These are phyloP conservation scores for Sminthurides aquaticus DNA, from an alignment of 2,888 invertebrate genomes.

Conservation along the genomic window DNA sequence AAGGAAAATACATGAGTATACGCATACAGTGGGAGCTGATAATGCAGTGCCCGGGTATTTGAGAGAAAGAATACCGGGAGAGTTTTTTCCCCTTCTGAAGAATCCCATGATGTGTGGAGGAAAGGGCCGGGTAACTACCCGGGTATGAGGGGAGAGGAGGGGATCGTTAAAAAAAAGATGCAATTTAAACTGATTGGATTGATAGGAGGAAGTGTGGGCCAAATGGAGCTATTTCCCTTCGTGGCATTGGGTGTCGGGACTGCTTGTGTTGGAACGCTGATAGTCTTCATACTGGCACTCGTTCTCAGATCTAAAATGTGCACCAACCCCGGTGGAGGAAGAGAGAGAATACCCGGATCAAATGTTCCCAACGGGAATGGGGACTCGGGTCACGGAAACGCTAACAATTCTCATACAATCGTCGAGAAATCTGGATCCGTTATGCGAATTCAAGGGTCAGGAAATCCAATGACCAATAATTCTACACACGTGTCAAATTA, in stretches of 20 bases:
- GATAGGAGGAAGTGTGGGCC: constrained; percentile 40
- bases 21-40: no score
- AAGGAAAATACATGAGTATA: no score
- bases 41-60: no score
- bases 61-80: no score
- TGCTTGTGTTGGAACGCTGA: constrained; percentile 41
- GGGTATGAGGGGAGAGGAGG: not conserved
- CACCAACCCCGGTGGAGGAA: constrained; percentile 23
- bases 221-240: constrained; percentile 43
- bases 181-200: constrained; percentile 28
- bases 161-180: constrained; percentile 7
- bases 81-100: no score
- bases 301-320: constrained; percentile 41
- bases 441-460: constrained; percentile 6
- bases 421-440: constrained; percentile 20
- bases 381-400: not conserved
- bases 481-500: constrained; percentile 29
- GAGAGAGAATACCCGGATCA: constrained; percentile 10
- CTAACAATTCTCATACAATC: constrained; percentile 14
- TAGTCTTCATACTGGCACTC: constrained; percentile 40
- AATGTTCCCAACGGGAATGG: constrained; percentile 9
- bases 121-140: no score
- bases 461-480: constrained; percentile 28
- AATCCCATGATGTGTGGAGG: no score
- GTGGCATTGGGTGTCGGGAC: constrained; percentile 42